These are phyloP conservation scores for Panagrolaimus sp. DNA, from an alignment of 1,140 invertebrate genomes.

Conservation along the genomic window DNA sequence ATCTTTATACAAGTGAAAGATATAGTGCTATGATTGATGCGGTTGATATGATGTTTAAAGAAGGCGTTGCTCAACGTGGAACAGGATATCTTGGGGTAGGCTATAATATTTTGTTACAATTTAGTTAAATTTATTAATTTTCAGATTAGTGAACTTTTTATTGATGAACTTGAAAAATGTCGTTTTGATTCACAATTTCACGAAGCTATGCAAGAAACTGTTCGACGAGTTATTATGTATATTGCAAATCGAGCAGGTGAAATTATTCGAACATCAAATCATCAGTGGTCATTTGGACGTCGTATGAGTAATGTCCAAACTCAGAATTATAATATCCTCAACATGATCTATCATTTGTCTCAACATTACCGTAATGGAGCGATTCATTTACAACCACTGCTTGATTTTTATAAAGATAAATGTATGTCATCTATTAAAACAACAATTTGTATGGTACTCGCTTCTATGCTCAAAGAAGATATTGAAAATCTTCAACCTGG, in stretches of 20 bases:
- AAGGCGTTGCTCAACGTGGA: constrained; percentile 3
- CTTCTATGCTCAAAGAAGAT: constrained; percentile 48
- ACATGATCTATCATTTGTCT: constrained; percentile 25
- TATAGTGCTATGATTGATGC: neutral
- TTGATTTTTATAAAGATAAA: constrained; percentile 33
- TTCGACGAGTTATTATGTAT: constrained; percentile 1
- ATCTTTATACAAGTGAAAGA: constrained; percentile 2
- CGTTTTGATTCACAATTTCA: constrained; percentile 5
- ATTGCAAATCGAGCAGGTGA: neutral
- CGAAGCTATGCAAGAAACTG: constrained; percentile 12
- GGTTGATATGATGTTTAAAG: neutral
- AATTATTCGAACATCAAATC: constrained; percentile 25
- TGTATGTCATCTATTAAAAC: constrained; percentile 30
- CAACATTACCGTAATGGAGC: constrained; percentile 43
- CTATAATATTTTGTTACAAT: constrained; percentile 3
- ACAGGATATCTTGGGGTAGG: neutral
- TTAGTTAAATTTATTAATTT: constrained; percentile 12
- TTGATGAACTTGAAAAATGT: constrained; percentile 12
- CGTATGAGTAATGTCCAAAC: constrained; percentile 18
- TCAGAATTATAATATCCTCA: constrained; percentile 26
- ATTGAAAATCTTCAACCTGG: constrained; percentile 18
- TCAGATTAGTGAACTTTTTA: constrained; percentile 17
- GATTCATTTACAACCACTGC: constrained; percentile 27
- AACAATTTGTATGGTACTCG: constrained; percentile 37
- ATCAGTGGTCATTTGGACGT: constrained; percentile 14